Conservation (phyloP, 2,797 vertebrate genomes). For the Rhinoraja longicauda region DNA sequence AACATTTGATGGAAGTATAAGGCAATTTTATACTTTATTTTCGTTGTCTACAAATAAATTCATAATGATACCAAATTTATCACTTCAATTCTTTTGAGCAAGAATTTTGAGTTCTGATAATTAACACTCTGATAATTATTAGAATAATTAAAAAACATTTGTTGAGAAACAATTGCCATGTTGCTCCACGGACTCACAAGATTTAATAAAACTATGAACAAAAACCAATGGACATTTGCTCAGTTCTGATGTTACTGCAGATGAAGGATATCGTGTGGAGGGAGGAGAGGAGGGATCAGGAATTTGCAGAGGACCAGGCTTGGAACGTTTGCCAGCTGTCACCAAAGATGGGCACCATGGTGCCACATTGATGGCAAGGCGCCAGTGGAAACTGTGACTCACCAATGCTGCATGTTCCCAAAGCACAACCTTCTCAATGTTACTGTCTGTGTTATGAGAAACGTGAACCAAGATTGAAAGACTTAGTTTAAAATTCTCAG, state of each 20-base stretch:
- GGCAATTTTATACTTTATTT: not conserved
- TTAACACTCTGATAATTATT: not conserved
- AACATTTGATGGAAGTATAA: not conserved
- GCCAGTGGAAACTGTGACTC: not conserved
- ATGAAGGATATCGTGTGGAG: not conserved
- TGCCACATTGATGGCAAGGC: not conserved
- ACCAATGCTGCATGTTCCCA: too few relatives aligned
- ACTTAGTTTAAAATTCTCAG: not conserved
- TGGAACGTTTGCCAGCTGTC: not conserved
- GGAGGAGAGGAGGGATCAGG: not conserved
- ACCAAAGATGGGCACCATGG: not conserved
- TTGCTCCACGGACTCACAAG: not conserved
- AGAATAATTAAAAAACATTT: not conserved
- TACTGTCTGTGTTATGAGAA: not conserved
- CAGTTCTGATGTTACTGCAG: not conserved
- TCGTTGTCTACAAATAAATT: not conserved
- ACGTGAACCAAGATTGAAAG: not conserved
- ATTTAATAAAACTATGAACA: not conserved
- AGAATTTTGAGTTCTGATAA: not conserved
- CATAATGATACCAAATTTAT: not conserved
- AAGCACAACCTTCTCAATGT: not conserved
- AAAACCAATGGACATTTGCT: not conserved
- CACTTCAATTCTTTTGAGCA: not conserved
- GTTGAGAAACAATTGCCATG: not conserved
- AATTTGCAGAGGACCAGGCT: not conserved